Conservation (phyloP, 1,140 invertebrate species). For the Phortica variegata region DNA sequence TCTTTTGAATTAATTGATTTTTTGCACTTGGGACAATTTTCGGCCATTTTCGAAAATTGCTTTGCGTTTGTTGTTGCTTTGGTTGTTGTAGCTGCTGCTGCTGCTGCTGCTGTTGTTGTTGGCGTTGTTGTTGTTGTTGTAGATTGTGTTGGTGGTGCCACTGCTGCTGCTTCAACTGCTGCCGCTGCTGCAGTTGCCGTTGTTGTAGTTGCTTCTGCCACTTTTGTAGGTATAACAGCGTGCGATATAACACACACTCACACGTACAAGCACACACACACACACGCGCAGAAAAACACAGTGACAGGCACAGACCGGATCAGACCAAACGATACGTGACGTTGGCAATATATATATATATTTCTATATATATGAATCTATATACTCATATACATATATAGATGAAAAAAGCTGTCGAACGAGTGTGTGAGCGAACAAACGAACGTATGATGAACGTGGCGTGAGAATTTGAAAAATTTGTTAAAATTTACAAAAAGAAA, state of each 20-base stretch:
- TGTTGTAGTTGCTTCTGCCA: conserved; percentile 6
- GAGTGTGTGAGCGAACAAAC: no score
- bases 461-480: conserved; percentile 41
- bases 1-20: conserved; percentile 52
- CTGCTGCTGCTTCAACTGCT: conserved; percentile 14
- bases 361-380: conserved; percentile 2
- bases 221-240: conserved; percentile 29
- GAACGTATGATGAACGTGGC: conserved; percentile 6
- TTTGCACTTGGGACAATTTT: conserved; percentile 53
- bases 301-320: no score
- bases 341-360: conserved; percentile 1
- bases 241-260: conserved; percentile 24
- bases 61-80: conserved; percentile 3
- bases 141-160: conserved; percentile 9
- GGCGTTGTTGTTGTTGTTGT: conserved; percentile 4
- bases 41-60: conserved; percentile 49
- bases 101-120: neutral
- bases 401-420: no score
- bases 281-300: conserved; percentile 7
- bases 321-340: conserved; percentile 10
- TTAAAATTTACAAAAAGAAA: conserved; percentile 40
- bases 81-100: conserved; percentile 1
- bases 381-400: no score
- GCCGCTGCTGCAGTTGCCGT: conserved; percentile 1
- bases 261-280: conserved; percentile 14